A percentile compares a stretch with the other conserved stretches of the same genome.
Evolutionary conservation across 2,888 invertebrate genomes (phyloP).

Genomic region (Agapostemon virescens): DNA sequence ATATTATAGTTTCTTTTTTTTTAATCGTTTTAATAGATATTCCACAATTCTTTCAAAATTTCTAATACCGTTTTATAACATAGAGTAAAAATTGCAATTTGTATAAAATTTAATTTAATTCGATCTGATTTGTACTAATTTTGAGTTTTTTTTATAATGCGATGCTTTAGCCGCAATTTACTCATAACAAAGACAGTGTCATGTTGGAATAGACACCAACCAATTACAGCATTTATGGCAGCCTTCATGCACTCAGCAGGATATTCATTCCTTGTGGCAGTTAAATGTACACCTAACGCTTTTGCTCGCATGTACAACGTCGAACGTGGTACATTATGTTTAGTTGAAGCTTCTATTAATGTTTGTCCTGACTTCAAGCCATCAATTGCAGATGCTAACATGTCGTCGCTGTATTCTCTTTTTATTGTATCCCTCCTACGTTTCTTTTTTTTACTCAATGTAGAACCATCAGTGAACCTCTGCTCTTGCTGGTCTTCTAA

Average conservation of each 20-base stretch:
- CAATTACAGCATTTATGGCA: constrained; percentile 79
- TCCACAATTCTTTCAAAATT: neutral
- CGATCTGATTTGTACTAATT: too few relatives aligned
- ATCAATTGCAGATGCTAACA: constrained; percentile 77
- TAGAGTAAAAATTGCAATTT: too few relatives aligned
- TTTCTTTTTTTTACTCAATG: constrained; percentile 65
- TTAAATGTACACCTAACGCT: constrained; percentile 76
- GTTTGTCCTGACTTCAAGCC: constrained; percentile 78
- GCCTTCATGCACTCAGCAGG: constrained; percentile 78
- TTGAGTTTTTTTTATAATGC: too few relatives aligned
- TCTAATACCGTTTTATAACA: too few relatives aligned
- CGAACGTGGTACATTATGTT: constrained; percentile 79
- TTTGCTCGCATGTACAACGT: constrained; percentile 80
- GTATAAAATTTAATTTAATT: too few relatives aligned
- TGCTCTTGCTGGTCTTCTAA: constrained; percentile 45
- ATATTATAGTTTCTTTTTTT: neutral
- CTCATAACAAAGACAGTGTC: neutral
- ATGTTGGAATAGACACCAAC: constrained; percentile 64
- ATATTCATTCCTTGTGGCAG: constrained; percentile 79
- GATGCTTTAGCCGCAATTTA: too few relatives aligned
- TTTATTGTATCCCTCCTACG: constrained; percentile 71
- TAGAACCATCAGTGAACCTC: constrained; percentile 31
- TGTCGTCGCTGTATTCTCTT: constrained; percentile 77
- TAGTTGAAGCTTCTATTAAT: constrained; percentile 78
- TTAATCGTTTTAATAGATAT: neutral